Conservation (phyloP, 2,113 vertebrate genomes). For the Carlito syrichta region DNA sequence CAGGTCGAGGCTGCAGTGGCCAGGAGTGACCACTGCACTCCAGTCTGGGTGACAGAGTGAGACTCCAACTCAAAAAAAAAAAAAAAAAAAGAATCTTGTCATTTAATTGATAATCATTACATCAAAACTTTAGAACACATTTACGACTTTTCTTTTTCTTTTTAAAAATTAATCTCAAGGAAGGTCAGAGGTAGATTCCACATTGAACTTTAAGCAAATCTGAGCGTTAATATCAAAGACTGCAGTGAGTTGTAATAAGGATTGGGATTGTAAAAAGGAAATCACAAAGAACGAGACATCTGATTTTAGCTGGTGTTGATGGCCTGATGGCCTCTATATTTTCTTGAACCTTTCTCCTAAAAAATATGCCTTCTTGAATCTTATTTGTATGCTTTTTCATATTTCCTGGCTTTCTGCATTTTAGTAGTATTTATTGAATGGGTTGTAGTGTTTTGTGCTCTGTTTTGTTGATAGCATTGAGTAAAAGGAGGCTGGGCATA, state of each 20-base stretch:
- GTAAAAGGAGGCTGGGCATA: background rate
- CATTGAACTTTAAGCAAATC: background rate
- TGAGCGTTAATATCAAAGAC: background rate
- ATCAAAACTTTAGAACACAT: background rate
- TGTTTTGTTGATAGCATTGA: background rate
- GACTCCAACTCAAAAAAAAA: too few species aligned
- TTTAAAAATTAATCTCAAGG: background rate
- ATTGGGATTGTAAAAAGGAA: background rate
- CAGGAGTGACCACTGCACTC: too few species aligned
- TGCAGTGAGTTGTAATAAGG: background rate
- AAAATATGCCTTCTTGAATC: background rate
- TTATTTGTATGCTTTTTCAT: too few species aligned
- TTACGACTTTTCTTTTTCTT: background rate
- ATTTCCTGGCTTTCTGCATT: too few species aligned
- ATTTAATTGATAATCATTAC: background rate
- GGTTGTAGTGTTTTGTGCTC: background rate
- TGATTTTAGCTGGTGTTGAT: background rate
- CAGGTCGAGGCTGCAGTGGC: too few species aligned
- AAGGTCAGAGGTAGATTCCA: background rate
- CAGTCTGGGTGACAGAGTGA: too few species aligned
- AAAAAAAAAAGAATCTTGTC: too few species aligned
- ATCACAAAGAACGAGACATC: background rate
- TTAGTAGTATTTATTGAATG: background rate
- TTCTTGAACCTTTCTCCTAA: background rate
- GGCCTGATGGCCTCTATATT: background rate